Evolutionary conservation across 2,797 vertebrate species (phyloP).

Genomic region (Margarornis squamiger): DNA sequence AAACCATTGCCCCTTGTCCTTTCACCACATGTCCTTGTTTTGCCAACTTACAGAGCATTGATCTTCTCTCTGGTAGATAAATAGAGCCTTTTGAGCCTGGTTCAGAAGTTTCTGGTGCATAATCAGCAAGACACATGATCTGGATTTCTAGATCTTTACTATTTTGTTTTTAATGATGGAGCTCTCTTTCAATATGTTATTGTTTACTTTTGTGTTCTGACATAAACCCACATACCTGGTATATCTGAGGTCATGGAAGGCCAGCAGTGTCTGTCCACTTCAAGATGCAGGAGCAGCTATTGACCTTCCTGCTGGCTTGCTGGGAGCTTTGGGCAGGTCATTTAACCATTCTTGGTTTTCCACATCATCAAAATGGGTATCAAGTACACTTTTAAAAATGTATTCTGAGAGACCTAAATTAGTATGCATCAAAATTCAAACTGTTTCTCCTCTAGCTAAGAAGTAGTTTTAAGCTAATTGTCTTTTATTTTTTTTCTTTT

Average conservation of each 20-base stretch:
- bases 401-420: not conserved
- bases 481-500: not conserved
- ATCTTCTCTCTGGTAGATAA: not conserved
- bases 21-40: not conserved
- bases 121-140: not conserved
- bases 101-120: not conserved
- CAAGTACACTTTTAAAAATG: not conserved
- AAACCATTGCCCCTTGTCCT: not conserved
- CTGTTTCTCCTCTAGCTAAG: slow-evolving; percentile 1
- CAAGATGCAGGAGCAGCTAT: not conserved
- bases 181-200: not conserved
- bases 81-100: not conserved
- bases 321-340: not conserved
- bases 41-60: not conserved
- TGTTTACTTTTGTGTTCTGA: not conserved
- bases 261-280: not conserved
- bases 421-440: not conserved
- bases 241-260: not conserved
- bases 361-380: not conserved
- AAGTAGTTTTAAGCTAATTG: slow-evolving; percentile 37
- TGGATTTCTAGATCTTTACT: not conserved
- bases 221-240: not conserved
- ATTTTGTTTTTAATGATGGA: not conserved
- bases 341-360: not conserved
- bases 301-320: not conserved